Conservation (phyloP, 2,888 invertebrate genomes). For the Oscheius sp. region DNA sequence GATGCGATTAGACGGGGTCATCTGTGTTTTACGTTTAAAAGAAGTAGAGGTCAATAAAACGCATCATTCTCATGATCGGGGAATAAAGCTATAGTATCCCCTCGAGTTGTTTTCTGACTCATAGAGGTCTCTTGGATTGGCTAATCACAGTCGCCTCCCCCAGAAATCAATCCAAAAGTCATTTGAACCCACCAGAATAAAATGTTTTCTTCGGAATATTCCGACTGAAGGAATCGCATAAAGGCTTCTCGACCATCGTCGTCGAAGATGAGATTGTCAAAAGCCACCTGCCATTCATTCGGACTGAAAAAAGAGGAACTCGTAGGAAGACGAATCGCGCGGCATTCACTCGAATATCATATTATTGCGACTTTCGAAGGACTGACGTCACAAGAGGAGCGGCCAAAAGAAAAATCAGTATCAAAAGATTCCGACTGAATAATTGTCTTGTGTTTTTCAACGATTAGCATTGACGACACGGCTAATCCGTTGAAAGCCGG, state of each 20-base stretch:
- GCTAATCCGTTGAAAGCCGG: neutral
- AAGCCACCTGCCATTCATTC: slow-evolving; percentile 61
- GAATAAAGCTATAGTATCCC: neutral
- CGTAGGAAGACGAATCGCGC: neutral
- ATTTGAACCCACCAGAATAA: slow-evolving; percentile 64
- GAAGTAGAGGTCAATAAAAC: neutral
- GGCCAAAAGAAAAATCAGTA: neutral
- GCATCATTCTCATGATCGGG: too few relatives aligned
- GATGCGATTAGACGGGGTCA: neutral
- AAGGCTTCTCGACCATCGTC: slow-evolving; percentile 64
- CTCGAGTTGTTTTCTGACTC: neutral
- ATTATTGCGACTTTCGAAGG: slow-evolving; percentile 6
- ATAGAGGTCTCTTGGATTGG: too few relatives aligned
- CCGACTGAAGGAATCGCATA: slow-evolving; percentile 68
- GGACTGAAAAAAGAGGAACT: slow-evolving; percentile 44
- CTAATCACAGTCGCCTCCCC: too few relatives aligned
- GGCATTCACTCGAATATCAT: slow-evolving; percentile 8
- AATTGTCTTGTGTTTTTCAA: neutral
- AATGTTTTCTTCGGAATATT: slow-evolving; percentile 69
- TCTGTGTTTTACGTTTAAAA: neutral
- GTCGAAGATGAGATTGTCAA: slow-evolving; percentile 56
- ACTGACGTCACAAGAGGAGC: neutral
- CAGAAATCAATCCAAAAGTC: slow-evolving; percentile 23
- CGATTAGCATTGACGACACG: neutral
- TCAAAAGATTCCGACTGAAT: neutral